These are phyloP conservation scores for Prionailurus viverrinus DNA, from an alignment of 2,113 vertebrate species.

Conservation along the genomic window DNA sequence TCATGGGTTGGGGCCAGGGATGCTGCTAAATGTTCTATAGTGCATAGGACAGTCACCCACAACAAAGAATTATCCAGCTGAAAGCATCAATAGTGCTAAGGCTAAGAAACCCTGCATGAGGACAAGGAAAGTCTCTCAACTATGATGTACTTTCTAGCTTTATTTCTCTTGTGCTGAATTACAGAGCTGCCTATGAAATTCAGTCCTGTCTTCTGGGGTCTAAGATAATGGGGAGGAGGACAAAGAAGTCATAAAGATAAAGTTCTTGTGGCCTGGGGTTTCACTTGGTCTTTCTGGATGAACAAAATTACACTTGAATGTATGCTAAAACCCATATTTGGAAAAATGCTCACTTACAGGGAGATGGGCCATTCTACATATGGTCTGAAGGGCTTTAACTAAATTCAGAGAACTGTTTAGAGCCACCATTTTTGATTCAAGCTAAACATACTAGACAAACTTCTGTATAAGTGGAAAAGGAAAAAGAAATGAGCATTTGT, in stretches of 20 bases:
- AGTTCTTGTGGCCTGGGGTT: conserved; percentile 65
- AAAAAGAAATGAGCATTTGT: conserved; percentile 24
- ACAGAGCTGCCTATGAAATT: conserved; percentile 57
- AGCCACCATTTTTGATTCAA: conserved; percentile 13
- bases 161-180: conserved; percentile 46
- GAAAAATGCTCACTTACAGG: conserved; percentile 56
- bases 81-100: not conserved
- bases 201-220: conserved; percentile 55
- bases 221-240: conserved; percentile 73
- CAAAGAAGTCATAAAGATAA: conserved; percentile 70
- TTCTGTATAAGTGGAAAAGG: conserved; percentile 31
- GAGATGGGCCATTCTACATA: conserved; percentile 12
- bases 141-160: not conserved
- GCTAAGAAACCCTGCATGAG: not conserved
- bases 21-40: not conserved
- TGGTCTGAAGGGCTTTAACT: not conserved
- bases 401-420: conserved; percentile 54
- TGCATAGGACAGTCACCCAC: not conserved
- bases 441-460: conserved; percentile 37
- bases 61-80: not conserved
- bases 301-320: conserved; percentile 60
- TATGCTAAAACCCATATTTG: conserved; percentile 67
- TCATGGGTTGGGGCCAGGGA: not conserved
- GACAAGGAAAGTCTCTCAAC: conserved; percentile 26
- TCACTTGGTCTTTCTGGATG: conserved; percentile 48